phyloP scores from a whole-genome alignment of 2,113 vertebrate species.

The Chunga burmeisteri region DNA sequence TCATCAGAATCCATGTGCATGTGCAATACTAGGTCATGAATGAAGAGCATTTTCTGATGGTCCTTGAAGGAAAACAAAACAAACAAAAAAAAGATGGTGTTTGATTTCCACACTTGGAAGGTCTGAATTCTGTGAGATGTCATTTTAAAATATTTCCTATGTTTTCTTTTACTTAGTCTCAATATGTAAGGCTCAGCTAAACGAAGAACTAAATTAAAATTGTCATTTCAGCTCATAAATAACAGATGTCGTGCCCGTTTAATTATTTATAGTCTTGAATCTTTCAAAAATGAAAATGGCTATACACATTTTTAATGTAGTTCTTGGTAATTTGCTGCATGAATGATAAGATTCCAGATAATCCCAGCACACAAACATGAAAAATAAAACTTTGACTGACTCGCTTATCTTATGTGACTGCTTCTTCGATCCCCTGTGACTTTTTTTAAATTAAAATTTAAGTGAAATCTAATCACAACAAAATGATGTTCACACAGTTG shows the following conservation, averaged over 20 bases:
- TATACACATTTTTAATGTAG: slow-evolving; percentile 87
- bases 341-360: slow-evolving; percentile 84
- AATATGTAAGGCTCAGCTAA: slow-evolving; percentile 71
- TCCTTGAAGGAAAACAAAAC: slow-evolving; percentile 37
- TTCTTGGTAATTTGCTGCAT: slow-evolving; percentile 82
- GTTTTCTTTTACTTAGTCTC: slow-evolving; percentile 71
- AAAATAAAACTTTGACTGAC: slow-evolving; percentile 78
- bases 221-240: slow-evolving; percentile 89
- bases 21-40: slow-evolving; percentile 11
- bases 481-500: slow-evolving; percentile 77
- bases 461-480: slow-evolving; percentile 79
- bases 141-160: slow-evolving; percentile 69
- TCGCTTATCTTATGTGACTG: slow-evolving; percentile 72
- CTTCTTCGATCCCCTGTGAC: slow-evolving; percentile 67
- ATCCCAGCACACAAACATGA: slow-evolving; percentile 81
- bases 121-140: slow-evolving; percentile 4
- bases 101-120: slow-evolving; percentile 53
- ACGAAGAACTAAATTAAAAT: slow-evolving; percentile 83
- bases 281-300: slow-evolving; percentile 85
- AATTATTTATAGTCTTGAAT: slow-evolving; percentile 87
- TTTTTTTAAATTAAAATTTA: slow-evolving; percentile 80
- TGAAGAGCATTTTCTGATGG: slow-evolving; percentile 42
- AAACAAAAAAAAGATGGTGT: not conserved
- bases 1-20: not conserved
- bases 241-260: slow-evolving; percentile 84